Conservation (phyloP, 2,888 invertebrate species). For the Euzophera pinguis region DNA sequence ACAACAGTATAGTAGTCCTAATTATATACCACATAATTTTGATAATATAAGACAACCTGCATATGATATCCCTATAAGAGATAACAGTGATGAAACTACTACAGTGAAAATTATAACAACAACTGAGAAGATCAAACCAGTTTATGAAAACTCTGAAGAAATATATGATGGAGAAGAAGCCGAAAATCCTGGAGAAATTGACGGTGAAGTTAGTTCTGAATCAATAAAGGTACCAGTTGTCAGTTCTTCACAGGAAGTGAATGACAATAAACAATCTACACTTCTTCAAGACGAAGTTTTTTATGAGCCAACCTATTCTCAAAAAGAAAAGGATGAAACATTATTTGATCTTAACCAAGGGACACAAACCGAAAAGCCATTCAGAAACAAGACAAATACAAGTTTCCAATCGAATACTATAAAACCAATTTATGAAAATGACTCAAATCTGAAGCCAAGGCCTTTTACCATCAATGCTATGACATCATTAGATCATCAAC, state of each 20-base stretch:
- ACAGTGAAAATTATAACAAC: slow-evolving; percentile 34
- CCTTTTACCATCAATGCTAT: slow-evolving; percentile 61
- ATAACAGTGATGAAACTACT: slow-evolving; percentile 61
- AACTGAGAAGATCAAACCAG: slow-evolving; percentile 45
- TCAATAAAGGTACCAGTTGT: slow-evolving; percentile 71
- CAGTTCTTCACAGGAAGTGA: slow-evolving; percentile 52
- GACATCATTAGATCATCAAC: slow-evolving; percentile 60
- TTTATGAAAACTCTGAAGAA: slow-evolving; percentile 69
- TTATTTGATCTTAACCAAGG: slow-evolving; percentile 51
- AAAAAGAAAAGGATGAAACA: slow-evolving; percentile 36
- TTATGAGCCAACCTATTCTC: slow-evolving; percentile 26
- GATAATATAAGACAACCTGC: slow-evolving; percentile 55
- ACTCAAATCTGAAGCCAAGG: slow-evolving; percentile 56
- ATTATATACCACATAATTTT: slow-evolving; percentile 59
- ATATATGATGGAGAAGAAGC: slow-evolving; percentile 68
- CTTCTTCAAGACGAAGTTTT: slow-evolving; percentile 47
- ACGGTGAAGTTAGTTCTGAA: slow-evolving; percentile 68
- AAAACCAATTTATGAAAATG: slow-evolving; percentile 52
- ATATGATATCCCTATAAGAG: slow-evolving; percentile 70
- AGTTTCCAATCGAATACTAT: slow-evolving; percentile 58
- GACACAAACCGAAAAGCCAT: slow-evolving; percentile 74
- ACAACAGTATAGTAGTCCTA: slow-evolving; percentile 43
- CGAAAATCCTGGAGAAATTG: slow-evolving; percentile 44
- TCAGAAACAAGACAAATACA: slow-evolving; percentile 51
- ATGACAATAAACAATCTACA: slow-evolving; percentile 41